Conservation (phyloP, 2,113 vertebrate genomes). For the Phalacrocorax pelagicus region DNA sequence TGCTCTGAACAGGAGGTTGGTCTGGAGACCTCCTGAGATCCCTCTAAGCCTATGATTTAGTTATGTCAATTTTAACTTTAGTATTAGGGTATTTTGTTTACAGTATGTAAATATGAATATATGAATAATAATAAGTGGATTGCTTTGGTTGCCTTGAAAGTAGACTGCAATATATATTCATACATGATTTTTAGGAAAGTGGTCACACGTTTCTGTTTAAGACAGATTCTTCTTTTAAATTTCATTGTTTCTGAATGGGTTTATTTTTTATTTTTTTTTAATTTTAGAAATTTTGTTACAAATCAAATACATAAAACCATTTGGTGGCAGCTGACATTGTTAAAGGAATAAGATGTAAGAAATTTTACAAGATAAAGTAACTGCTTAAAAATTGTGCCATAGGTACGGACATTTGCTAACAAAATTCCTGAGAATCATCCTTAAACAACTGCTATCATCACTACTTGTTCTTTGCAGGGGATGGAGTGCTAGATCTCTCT, state of each 20-base stretch:
- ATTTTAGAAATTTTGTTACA: background rate
- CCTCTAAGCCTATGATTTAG: background rate
- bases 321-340: background rate
- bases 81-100: background rate
- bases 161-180: background rate
- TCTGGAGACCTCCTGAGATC: background rate
- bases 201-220: background rate
- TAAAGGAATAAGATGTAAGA: background rate
- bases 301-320: background rate
- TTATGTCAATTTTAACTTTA: background rate
- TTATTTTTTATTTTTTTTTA: background rate
- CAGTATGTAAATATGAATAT: background rate
- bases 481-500: constrained; percentile 97
- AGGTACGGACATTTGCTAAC: background rate
- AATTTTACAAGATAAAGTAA: background rate
- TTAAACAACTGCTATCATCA: constrained; percentile 38
- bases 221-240: background rate
- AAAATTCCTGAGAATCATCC: background rate
- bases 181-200: background rate
- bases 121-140: background rate
- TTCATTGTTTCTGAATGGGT: background rate
- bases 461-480: constrained; percentile 72
- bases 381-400: background rate
- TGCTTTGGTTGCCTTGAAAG: background rate
- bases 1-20: background rate